Evolutionary conservation across 2,797 vertebrate species (phyloP).

Genomic region (Mormyrops boulengeri): DNA sequence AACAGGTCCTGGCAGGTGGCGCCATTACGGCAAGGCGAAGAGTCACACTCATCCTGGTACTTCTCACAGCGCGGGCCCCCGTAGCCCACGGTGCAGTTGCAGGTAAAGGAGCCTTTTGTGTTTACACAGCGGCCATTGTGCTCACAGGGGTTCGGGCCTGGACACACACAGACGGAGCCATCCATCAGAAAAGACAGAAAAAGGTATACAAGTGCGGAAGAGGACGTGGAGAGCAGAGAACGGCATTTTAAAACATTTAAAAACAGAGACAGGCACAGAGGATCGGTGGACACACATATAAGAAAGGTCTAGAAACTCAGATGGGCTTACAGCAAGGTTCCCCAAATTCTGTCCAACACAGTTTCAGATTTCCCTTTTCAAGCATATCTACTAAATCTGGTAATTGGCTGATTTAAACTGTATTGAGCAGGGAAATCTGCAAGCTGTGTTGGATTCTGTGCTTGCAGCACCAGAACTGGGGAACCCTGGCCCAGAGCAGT

Average conservation of each 20-base stretch:
- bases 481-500: not conserved
- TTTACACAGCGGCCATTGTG: conserved; percentile 82
- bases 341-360: not conserved
- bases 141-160: conserved; percentile 84
- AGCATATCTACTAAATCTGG: not conserved
- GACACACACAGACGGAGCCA: not conserved
- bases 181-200: not conserved
- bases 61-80: conserved; percentile 81
- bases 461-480: not conserved
- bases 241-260: not conserved
- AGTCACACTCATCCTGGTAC: conserved; percentile 82
- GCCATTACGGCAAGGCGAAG: conserved; percentile 81
- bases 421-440: not conserved
- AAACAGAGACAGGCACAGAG: not conserved
- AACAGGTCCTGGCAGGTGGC: conserved; percentile 90
- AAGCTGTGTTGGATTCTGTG: not conserved
- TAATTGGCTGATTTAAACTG: not conserved
- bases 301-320: not conserved
- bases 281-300: not conserved
- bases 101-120: conserved; percentile 85
- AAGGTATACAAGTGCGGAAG: not conserved
- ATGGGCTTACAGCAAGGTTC: not conserved
- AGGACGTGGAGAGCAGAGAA: not conserved
- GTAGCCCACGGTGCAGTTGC: conserved; percentile 76
- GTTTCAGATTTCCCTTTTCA: not conserved